A percentile compares a stretch with the other conserved stretches of the same genome.
phyloP scores from a whole-genome alignment of 2,797 vertebrate genomes.

The Coluber constrictor region DNA sequence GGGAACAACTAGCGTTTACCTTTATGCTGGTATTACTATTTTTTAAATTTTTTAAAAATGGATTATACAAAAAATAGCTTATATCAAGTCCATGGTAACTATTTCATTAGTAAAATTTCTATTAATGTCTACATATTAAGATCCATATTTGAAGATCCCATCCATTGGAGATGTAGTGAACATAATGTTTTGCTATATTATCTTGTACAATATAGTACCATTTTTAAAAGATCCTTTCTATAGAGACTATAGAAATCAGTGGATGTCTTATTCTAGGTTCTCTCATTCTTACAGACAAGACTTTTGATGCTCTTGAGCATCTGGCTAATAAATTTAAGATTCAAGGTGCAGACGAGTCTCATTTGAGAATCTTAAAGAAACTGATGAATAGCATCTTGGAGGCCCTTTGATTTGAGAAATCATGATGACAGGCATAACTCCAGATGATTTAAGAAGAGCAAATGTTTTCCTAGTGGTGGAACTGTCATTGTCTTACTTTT shows the following conservation, averaged over 20 bases:
- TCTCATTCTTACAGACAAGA: neutral
- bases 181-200: neutral
- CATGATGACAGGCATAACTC: neutral
- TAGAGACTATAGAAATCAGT: neutral
- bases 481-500: neutral
- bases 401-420: neutral
- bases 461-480: neutral
- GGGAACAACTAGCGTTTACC: too few relatives aligned
- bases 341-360: neutral
- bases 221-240: neutral
- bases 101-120: neutral
- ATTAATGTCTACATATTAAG: neutral
- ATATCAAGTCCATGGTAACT: neutral
- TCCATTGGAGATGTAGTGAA: neutral
- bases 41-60: neutral
- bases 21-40: neutral
- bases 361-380: neutral
- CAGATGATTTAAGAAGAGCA: neutral
- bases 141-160: neutral
- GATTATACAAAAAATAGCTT: neutral
- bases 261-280: neutral
- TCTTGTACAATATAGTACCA: neutral
- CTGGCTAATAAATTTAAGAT: neutral
- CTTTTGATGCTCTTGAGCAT: neutral
- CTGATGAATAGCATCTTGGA: neutral